Conservation (phyloP, 2,888 invertebrate genomes). For the Allygus modestus region DNA sequence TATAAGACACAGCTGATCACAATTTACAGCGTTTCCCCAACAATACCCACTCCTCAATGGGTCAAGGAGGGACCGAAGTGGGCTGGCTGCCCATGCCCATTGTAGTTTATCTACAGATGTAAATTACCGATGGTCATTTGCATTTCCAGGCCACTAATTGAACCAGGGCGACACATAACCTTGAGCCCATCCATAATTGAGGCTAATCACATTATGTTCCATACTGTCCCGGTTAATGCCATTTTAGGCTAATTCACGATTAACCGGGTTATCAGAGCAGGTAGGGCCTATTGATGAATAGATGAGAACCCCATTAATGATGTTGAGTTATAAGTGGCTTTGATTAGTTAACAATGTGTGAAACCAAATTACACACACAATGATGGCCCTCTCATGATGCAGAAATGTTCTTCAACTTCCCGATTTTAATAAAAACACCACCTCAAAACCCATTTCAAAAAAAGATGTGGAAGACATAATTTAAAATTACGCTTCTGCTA, state of each 20-base stretch:
- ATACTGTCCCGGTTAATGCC: not conserved
- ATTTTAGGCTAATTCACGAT: not conserved
- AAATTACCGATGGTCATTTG: not conserved
- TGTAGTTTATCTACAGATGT: conserved; percentile 45
- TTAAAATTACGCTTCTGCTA: too few species aligned
- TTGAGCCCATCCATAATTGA: not conserved
- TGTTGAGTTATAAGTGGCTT: too few species aligned
- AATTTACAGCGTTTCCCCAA: conserved; percentile 20
- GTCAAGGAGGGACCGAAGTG: not conserved
- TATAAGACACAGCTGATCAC: not conserved
- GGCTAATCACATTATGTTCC: not conserved
- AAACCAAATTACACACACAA: too few species aligned
- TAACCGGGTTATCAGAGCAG: too few species aligned
- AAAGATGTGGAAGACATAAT: too few species aligned
- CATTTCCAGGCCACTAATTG: conserved; percentile 18
- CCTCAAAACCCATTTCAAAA: too few species aligned
- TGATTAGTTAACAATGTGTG: too few species aligned
- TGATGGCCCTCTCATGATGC: too few species aligned
- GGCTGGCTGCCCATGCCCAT: not conserved
- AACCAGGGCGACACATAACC: not conserved
- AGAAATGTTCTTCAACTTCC: too few species aligned
- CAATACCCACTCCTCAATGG: conserved; percentile 7
- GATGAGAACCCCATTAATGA: too few species aligned
- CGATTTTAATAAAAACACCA: too few species aligned
- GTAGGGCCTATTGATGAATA: too few species aligned